These are phyloP conservation scores for Vidua macroura DNA, from an alignment of 2,113 vertebrate genomes.

Conservation along the genomic window DNA sequence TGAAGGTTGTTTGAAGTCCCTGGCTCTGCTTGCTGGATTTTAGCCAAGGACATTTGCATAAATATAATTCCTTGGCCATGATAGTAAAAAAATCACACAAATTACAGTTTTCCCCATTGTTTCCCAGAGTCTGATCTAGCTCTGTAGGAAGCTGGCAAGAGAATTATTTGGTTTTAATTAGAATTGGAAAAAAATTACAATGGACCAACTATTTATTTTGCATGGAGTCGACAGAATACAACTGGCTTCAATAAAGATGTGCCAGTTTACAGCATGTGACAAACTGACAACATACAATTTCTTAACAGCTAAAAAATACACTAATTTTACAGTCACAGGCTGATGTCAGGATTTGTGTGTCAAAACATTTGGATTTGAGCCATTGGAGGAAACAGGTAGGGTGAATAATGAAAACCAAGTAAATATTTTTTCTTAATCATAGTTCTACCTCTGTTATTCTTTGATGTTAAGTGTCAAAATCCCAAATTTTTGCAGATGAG, in stretches of 20 bases:
- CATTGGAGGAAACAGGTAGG: background rate
- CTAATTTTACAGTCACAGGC: background rate
- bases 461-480: background rate
- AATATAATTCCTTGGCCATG: background rate
- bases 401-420: background rate
- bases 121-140: background rate
- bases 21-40: background rate
- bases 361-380: background rate
- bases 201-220: background rate
- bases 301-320: background rate
- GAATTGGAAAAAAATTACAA: background rate
- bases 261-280: background rate
- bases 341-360: background rate
- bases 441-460: background rate
- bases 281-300: background rate
- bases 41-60: background rate
- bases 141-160: background rate
- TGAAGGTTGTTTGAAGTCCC: background rate
- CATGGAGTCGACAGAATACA: background rate
- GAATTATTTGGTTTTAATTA: background rate
- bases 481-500: background rate
- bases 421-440: background rate
- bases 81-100: background rate
- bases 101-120: background rate
- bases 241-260: background rate